Evolutionary conservation across 2,888 invertebrate genomes (phyloP).

Genomic region (Loripinus fragilis): DNA sequence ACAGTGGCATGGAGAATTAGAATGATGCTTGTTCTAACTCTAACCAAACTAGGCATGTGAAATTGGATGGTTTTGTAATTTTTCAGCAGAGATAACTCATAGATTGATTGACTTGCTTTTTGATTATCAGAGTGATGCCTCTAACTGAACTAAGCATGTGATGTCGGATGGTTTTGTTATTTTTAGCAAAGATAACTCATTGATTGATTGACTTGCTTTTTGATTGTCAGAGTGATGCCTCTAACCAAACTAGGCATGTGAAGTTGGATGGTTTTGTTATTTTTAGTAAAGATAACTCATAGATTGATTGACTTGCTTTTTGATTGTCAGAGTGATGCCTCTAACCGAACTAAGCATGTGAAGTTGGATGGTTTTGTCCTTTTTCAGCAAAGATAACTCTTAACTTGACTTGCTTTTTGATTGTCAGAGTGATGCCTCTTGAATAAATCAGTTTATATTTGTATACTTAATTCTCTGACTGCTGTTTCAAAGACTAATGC

Average conservation of each 20-base stretch:
- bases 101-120: background rate
- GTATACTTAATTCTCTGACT: too few relatives aligned
- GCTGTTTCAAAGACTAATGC: too few relatives aligned
- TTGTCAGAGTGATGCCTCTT: background rate
- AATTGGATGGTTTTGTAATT: background rate
- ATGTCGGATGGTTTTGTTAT: background rate
- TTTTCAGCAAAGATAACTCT: background rate
- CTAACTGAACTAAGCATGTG: background rate
- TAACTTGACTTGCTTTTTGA: background rate
- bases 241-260: background rate
- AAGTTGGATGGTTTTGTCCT: background rate
- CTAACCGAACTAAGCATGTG: background rate
- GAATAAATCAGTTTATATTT: too few relatives aligned
- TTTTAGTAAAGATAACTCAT: background rate
- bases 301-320: background rate
- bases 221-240: background rate
- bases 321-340: background rate
- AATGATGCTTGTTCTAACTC: background rate
- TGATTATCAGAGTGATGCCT: background rate
- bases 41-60: background rate
- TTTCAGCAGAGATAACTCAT: background rate
- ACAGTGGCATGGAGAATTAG: slow-evolving; percentile 1
- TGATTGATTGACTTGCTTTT: background rate
- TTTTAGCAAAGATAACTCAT: background rate
- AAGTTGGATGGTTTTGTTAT: background rate